Evolutionary conservation across 2,113 vertebrate genomes (phyloP), one percentile per base, ranked within the genome.

Genomic region (Pomatorhinus ruficollis): DNA sequence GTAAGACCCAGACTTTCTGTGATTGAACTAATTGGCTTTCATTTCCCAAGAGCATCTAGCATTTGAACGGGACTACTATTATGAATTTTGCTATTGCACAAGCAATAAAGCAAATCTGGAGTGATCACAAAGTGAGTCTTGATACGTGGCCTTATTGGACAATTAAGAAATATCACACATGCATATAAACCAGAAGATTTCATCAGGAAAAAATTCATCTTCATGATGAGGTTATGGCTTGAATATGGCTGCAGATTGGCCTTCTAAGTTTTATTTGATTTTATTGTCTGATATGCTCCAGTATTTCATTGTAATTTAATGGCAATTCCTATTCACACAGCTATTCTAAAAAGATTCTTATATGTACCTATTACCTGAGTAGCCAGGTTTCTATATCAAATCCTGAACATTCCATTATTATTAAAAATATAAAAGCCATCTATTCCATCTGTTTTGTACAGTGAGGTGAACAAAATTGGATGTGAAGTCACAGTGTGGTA

Each of bases 391-490:
- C 80, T 89, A 53, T 90, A 92, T 87, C 40, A 90, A 93, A 92
- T 42, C 23, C 76, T 72, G 72, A 94, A 87, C 21, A 81, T 94
- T 94, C 70, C 37, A 63, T 82, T 90, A 56, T 83, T 87, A 93
- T 90, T 90, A 95, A 92, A 96, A 92, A 87, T 78, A 89, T 49
- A 83, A 81, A 94, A 93, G 14, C 65, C 69, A 93, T 94, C 49
- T 87, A 64, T 68, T 94, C 57, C 17, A 75, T 61, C 83, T 63
- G 72, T 87, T 92, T 89, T 90, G 21, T 82, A 91, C 2, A 4
- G 61, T 61, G 24, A 78, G 61, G 83, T 95, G 95, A 93, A 35
- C 49, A 90, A 95, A 95, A 89, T 35, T 79, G 65, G 40, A 90
- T 84, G 30, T 78, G 83, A 92, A 94, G 72, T 96, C 68, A 78